Base-by-base conservation (phyloP, 2,888 invertebrate species). In the Amphipoea lucens region DNA sequence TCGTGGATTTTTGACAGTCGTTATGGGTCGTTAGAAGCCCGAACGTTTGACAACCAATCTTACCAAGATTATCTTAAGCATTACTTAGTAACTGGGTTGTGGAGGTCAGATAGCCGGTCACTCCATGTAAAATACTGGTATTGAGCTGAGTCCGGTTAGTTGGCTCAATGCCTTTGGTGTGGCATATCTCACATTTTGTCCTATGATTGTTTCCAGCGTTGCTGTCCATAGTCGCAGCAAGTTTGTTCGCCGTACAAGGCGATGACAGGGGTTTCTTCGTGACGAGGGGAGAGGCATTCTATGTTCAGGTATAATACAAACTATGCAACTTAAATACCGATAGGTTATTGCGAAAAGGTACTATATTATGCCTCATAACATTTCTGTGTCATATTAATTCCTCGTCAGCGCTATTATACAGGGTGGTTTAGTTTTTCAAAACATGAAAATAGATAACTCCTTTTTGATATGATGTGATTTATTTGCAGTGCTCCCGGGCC, bases 211-310 rank as follows among this genome's bases (percentile, higher is more conserved):
- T 97, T 97, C 9, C 97, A 99, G 99, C 98, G 70, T 96, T 98
- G 90, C 96, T 98, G 95, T 98, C 98, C 51, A 98, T 98, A 90
- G 98, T 98, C 57, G 98, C 98, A 84, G 98, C 98, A 65, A 98
- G 98, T 76, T 96, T 99, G 91, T 99, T 99, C 93, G 98, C 98
- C 62, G 96, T 98, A 76, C 98, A 99, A 97, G 98, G 98, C 92
- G 98, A 99, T 97, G 98, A 98, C 96, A 97, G 97, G 90, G 98
- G 98, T 79, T 98, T 98, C 94, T 97, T 97, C 91, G 97, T 99
- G 85, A 97, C 97, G 74, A 97, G 98, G 90, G 98, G 98, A 86
- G 98, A 98, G 92, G 98, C 98, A 79, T 99, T 99, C 96, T 99
- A 99, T 95, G 97, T 99, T 94, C 98, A 98, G 98, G 99, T 98